Conservation (phyloP, 2,888 invertebrate species). For the Xestia xanthographa region DNA sequence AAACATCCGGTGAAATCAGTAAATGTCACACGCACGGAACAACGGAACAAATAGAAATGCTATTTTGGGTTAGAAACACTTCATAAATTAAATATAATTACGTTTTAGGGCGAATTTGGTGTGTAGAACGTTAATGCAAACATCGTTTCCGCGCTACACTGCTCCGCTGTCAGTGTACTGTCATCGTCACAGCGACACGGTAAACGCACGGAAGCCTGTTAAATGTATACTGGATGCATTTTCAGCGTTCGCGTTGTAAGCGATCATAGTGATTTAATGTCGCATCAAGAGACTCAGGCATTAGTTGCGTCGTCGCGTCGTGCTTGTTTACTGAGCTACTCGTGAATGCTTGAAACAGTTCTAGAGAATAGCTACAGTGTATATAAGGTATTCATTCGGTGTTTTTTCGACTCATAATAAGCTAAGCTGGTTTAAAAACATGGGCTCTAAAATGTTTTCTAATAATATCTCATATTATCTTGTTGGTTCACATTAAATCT, state of each 20-base stretch:
- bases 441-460: not conserved
- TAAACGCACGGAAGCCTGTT: slow-evolving; percentile 42
- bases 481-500: not conserved
- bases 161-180: not conserved
- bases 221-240: slow-evolving; percentile 49
- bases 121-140: slow-evolving; percentile 19
- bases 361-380: not conserved
- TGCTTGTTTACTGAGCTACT: slow-evolving; percentile 11
- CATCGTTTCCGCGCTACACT: slow-evolving; percentile 4
- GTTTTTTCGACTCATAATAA: not conserved
- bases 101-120: slow-evolving; percentile 18
- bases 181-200: slow-evolving; percentile 3
- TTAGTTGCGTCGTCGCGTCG: slow-evolving; percentile 17
- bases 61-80: slow-evolving; percentile 26
- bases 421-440: slow-evolving; percentile 1
- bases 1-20: slow-evolving; percentile 21
- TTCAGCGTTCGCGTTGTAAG: slow-evolving; percentile 36
- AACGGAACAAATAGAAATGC: slow-evolving; percentile 13
- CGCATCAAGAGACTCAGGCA: slow-evolving; percentile 29
- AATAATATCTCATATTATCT: no score
- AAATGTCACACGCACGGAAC: slow-evolving; percentile 12
- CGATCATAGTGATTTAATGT: slow-evolving; percentile 57
- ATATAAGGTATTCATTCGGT: not conserved
- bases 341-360: slow-evolving; percentile 11
- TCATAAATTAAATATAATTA: slow-evolving; percentile 26